These are phyloP conservation scores for Mallateleia sp. DNA, from an alignment of 2,888 invertebrate species.

Conservation along the genomic window DNA sequence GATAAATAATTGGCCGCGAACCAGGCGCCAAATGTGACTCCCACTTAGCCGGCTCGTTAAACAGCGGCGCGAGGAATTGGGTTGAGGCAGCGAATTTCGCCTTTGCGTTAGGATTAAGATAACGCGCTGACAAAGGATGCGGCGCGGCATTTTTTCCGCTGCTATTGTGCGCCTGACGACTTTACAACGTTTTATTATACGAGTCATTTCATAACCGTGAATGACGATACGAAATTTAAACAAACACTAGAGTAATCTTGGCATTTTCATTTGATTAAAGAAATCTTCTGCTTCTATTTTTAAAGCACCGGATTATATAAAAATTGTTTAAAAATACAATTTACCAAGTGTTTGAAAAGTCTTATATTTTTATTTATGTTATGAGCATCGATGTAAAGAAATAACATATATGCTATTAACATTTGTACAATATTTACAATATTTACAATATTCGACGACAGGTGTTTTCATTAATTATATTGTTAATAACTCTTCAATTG, in stretches of 20 bases:
- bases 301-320: no score
- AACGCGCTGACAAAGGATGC: constrained; percentile 58
- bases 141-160: constrained; percentile 16
- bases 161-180: constrained; percentile 38
- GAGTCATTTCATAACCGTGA: background rate
- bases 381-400: no score
- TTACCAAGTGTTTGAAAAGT: no score
- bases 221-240: background rate
- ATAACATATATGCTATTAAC: no score
- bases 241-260: background rate
- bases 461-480: no score
- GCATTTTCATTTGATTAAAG: background rate
- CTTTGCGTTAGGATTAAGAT: constrained; percentile 82
- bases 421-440: no score
- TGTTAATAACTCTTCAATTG: no score
- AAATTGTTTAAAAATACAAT: no score
- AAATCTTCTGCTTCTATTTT: background rate
- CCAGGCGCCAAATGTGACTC: constrained; percentile 86
- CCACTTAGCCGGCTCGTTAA: constrained; percentile 82
- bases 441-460: no score
- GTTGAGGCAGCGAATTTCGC: constrained; percentile 78
- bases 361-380: no score
- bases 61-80: constrained; percentile 77
- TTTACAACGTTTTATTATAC: background rate
- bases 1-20: constrained; percentile 85